These are phyloP conservation scores for Desmodus rotundus DNA, from an alignment of 2,113 vertebrate genomes.

Conservation along the genomic window DNA sequence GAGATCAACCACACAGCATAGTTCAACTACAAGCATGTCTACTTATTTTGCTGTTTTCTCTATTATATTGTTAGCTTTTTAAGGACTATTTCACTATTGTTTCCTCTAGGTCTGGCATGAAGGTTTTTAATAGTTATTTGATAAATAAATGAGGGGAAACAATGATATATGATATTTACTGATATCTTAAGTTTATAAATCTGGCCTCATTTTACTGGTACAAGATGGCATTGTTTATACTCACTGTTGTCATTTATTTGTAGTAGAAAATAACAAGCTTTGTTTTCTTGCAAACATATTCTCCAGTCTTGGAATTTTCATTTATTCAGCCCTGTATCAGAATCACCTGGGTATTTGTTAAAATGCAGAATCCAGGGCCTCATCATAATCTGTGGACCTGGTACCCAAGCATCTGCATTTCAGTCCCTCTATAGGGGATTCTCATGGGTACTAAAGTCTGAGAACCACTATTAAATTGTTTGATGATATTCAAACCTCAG, in stretches of 20 bases:
- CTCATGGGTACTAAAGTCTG: not conserved
- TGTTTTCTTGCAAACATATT: not conserved
- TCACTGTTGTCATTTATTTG: not conserved
- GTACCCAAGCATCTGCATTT: not conserved
- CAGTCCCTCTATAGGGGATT: not conserved
- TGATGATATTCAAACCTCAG: not conserved
- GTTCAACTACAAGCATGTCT: not conserved
- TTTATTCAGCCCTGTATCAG: not conserved
- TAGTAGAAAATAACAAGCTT: not conserved
- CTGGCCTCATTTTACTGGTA: not conserved
- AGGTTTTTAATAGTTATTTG: not conserved
- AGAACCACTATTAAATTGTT: not conserved
- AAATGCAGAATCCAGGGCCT: not conserved
- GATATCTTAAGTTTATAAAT: not conserved
- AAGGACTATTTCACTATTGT: not conserved
- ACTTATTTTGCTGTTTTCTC: not conserved
- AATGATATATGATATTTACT: not conserved
- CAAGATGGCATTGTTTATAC: not conserved
- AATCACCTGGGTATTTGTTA: not conserved
- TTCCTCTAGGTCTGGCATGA: not conserved
- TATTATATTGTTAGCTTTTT: not conserved
- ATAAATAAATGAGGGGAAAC: not conserved
- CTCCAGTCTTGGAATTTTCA: not conserved
- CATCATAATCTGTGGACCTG: not conserved
- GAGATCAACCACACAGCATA: not conserved